Conservation (phyloP, 2,888 invertebrate species). For the Lycaena phlaeas region DNA sequence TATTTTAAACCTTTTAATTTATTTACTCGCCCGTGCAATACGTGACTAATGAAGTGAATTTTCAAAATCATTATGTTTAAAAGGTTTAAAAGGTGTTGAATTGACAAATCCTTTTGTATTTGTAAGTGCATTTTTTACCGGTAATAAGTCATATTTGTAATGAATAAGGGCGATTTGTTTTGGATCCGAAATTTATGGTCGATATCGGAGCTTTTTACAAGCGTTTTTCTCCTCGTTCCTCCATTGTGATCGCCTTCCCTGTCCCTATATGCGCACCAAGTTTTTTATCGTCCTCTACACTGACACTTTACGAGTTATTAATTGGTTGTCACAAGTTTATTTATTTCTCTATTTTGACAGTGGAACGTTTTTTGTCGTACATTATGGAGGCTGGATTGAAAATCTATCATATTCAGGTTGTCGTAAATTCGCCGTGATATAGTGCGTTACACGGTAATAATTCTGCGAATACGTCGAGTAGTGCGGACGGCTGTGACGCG, state of each 20-base stretch:
- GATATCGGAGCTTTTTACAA: constrained; percentile 67
- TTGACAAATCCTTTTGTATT: constrained; percentile 39
- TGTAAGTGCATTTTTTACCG: constrained; percentile 52
- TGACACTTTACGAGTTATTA: constrained; percentile 74
- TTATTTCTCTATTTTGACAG: constrained; percentile 72
- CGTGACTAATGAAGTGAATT: constrained; percentile 63
- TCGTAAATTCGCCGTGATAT: constrained; percentile 70
- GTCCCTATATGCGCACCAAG: constrained; percentile 48
- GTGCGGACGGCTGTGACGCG: constrained; percentile 67
- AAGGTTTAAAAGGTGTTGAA: constrained; percentile 32
- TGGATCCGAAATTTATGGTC: constrained; percentile 70
- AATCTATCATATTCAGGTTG: constrained; percentile 73
- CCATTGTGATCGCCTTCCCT: constrained; percentile 66
- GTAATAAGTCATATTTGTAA: constrained; percentile 71
- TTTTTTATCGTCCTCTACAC: constrained; percentile 61
- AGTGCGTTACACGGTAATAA: constrained; percentile 69
- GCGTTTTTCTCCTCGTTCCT: constrained; percentile 61
- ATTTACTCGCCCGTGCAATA: constrained; percentile 27
- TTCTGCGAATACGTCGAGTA: constrained; percentile 60
- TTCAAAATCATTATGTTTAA: constrained; percentile 24
- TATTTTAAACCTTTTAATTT: constrained; percentile 32
- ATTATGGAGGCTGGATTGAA: constrained; percentile 66
- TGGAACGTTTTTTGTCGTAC: constrained; percentile 62
- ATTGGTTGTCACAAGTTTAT: constrained; percentile 70
- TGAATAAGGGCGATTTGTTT: constrained; percentile 74